These are phyloP conservation scores for Lasiurus cinereus DNA, from an alignment of 2,113 vertebrate species.

Conservation along the genomic window DNA sequence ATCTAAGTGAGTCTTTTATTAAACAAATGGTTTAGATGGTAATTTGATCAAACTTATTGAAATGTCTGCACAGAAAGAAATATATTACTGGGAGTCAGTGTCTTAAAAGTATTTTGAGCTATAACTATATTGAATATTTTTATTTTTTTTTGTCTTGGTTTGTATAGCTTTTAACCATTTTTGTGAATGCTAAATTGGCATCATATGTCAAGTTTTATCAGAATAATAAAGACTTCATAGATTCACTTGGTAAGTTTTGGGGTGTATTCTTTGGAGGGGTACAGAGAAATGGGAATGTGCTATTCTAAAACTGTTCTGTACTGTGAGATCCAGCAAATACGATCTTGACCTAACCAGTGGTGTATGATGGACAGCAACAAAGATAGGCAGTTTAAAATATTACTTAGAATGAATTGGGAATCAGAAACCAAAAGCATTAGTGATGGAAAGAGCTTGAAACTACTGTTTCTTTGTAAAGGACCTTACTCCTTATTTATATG, in stretches of 20 bases:
- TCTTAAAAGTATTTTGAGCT: conserved; percentile 34
- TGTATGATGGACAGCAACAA: neutral
- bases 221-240: conserved; percentile 99
- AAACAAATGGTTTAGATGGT: conserved; percentile 47
- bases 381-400: conserved; percentile 1
- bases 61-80: conserved; percentile 28
- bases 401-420: neutral
- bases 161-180: conserved; percentile 97
- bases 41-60: conserved; percentile 32
- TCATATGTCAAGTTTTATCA: conserved; percentile 99
- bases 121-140: conserved; percentile 53
- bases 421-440: neutral
- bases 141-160: conserved; percentile 82
- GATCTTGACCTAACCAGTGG: neutral
- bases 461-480: neutral
- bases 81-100: neutral
- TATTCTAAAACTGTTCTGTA: neutral
- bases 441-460: neutral
- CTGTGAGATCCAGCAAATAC: neutral
- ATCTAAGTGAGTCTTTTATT: conserved; percentile 13
- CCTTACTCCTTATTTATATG: conserved; percentile 32
- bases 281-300: neutral
- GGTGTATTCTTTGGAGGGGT: conserved; percentile 10
- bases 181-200: conserved; percentile 96
- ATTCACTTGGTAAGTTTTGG: conserved; percentile 96